Conservation (phyloP, 2,797 vertebrate species). For the Pitangus sulphuratus region DNA sequence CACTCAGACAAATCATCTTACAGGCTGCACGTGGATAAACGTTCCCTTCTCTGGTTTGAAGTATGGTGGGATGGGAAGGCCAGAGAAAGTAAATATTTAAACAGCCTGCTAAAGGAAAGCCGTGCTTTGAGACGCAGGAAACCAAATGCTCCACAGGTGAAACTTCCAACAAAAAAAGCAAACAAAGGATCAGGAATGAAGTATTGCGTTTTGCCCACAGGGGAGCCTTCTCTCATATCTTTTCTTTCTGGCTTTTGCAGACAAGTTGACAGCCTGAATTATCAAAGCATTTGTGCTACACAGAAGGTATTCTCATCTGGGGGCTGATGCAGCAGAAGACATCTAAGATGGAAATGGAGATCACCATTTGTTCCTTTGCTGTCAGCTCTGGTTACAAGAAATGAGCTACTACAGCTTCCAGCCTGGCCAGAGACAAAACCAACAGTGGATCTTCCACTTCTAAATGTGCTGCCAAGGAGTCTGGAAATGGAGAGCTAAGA, state of each 20-base stretch:
- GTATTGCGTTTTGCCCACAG: neutral
- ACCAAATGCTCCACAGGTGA: constrained; percentile 17
- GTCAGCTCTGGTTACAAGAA: constrained; percentile 1
- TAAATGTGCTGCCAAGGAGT: neutral
- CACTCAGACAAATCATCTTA: neutral
- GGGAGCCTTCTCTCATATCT: neutral
- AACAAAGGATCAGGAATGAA: neutral
- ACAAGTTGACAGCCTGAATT: constrained; percentile 8
- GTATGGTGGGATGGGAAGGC: neutral
- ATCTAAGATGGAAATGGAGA: neutral
- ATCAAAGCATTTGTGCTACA: neutral
- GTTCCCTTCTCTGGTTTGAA: neutral
- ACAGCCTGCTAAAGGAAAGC: constrained; percentile 11
- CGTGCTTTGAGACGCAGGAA: neutral
- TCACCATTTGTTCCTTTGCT: constrained; percentile 5
- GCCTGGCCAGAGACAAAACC: neutral
- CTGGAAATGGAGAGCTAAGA: neutral
- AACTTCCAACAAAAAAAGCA: neutral
- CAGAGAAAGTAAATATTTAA: constrained; percentile 48
- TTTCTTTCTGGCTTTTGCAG: neutral
- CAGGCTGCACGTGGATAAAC: neutral
- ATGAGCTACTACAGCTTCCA: neutral
- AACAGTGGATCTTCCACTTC: neutral
- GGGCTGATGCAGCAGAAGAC: neutral
- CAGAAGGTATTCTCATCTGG: neutral